A percentile compares a stretch with the other conserved stretches of the same genome.
These are phyloP conservation scores for Bombus balteatus DNA, from an alignment of 1,140 invertebrate genomes.

Conservation along the genomic window DNA sequence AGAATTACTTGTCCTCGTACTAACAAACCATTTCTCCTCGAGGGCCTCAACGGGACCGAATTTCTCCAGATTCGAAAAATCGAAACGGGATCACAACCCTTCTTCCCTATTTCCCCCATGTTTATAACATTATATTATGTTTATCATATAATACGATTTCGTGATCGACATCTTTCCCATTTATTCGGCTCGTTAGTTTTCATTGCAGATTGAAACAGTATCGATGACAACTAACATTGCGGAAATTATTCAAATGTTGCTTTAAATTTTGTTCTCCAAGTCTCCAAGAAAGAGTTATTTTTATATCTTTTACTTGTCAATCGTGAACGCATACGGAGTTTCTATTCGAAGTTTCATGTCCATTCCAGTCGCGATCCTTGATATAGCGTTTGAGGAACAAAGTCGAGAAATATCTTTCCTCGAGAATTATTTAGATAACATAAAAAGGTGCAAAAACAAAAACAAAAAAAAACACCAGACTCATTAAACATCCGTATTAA, in stretches of 20 bases:
- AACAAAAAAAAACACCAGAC: not conserved
- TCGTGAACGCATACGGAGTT: no score
- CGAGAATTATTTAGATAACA: not conserved
- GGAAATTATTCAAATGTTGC: not conserved
- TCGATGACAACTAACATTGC: no score
- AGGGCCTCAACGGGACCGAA: constrained; percentile 37
- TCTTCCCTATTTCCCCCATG: not conserved
- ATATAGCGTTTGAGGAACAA: not conserved
- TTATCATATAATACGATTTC: not conserved
- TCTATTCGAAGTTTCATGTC: no score
- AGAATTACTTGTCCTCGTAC: constrained; percentile 10
- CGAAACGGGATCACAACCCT: constrained; percentile 2
- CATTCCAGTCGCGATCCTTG: not conserved
- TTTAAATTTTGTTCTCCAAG: not conserved
- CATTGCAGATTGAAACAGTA: not conserved
- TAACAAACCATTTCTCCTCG: not conserved
- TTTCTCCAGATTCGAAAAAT: constrained; percentile 13
- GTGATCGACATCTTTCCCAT: not conserved
- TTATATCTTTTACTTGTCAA: no score
- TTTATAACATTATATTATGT: no score
- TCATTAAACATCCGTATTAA: not conserved
- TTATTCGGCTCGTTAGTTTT: no score
- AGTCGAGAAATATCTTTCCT: not conserved
- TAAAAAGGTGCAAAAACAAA: not conserved
- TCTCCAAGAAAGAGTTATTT: no score